Evolutionary conservation across 2,888 invertebrate species (phyloP).

Genomic region (Pheosia gnoma): DNA sequence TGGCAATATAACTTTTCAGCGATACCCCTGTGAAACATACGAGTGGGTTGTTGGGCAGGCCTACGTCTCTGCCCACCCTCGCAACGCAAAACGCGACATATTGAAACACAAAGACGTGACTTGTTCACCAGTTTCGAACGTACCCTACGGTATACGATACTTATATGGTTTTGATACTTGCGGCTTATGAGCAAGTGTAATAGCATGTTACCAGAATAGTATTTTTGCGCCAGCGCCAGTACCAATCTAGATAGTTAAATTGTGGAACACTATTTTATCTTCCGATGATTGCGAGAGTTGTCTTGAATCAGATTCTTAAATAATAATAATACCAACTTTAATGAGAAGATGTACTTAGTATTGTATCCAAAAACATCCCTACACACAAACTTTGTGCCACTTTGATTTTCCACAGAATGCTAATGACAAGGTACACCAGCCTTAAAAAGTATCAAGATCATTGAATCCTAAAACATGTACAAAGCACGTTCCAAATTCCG

Average conservation of each 20-base stretch:
- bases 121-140: conserved; percentile 25
- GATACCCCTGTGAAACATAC: background rate
- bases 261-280: too few relatives aligned
- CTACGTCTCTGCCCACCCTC: conserved; percentile 2
- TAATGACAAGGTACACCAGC: background rate
- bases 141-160: conserved; percentile 10
- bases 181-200: background rate
- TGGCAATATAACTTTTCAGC: background rate
- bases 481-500: conserved; percentile 52
- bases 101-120: conserved; percentile 47
- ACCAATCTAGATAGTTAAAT: too few relatives aligned
- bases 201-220: too few relatives aligned
- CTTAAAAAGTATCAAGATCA: conserved; percentile 33
- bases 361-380: too few relatives aligned
- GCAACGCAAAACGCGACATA: conserved; percentile 33
- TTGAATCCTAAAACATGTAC: conserved; percentile 14
- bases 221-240: too few relatives aligned
- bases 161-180: conserved; percentile 2
- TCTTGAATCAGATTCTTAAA: too few relatives aligned
- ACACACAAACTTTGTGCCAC: too few relatives aligned
- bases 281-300: too few relatives aligned
- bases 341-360: too few relatives aligned
- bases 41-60: conserved; percentile 1
- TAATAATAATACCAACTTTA: too few relatives aligned
- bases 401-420: background rate